Evolutionary conservation across 2,888 invertebrate species (phyloP).

Genomic region (Glyphotaelius pellucidus): DNA sequence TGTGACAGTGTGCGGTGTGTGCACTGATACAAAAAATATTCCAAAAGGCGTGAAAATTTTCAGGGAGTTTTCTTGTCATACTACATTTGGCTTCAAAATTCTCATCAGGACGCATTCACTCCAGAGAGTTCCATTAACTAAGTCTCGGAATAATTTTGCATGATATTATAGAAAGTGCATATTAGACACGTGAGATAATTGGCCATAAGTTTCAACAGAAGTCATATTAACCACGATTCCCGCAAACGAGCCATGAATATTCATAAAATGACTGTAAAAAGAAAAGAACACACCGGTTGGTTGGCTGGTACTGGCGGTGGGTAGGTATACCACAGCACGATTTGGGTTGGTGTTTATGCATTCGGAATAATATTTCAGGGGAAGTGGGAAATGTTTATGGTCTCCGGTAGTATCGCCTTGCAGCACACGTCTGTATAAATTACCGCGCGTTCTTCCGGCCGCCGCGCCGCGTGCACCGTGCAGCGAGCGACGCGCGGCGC

Average conservation of each 20-base stretch:
- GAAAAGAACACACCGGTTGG: neutral
- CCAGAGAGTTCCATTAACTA: neutral
- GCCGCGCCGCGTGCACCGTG: neutral
- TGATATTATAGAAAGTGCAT: neutral
- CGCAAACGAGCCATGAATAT: constrained; percentile 25
- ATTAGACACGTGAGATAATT: neutral
- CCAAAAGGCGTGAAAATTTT: neutral
- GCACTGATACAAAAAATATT: neutral
- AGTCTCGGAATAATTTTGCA: neutral
- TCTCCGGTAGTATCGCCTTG: constrained; percentile 49
- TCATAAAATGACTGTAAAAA: constrained; percentile 9
- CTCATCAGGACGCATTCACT: neutral
- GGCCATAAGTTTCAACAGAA: neutral
- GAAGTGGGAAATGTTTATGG: constrained; percentile 42
- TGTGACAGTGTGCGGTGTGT: no score
- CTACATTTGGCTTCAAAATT: neutral
- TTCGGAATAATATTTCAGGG: constrained; percentile 44
- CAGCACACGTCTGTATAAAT: constrained; percentile 48
- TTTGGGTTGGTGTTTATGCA: constrained; percentile 40
- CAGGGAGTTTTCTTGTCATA: neutral
- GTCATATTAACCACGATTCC: neutral
- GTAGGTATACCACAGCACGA: constrained; percentile 2
- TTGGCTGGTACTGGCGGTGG: neutral
- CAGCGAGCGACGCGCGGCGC: no score
- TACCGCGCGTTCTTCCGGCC: constrained; percentile 50